A percentile compares a stretch with the other conserved stretches of the same genome.
Evolutionary conservation across 2,888 invertebrate genomes (phyloP).

Genomic region (Caenorhabditis sinica): DNA sequence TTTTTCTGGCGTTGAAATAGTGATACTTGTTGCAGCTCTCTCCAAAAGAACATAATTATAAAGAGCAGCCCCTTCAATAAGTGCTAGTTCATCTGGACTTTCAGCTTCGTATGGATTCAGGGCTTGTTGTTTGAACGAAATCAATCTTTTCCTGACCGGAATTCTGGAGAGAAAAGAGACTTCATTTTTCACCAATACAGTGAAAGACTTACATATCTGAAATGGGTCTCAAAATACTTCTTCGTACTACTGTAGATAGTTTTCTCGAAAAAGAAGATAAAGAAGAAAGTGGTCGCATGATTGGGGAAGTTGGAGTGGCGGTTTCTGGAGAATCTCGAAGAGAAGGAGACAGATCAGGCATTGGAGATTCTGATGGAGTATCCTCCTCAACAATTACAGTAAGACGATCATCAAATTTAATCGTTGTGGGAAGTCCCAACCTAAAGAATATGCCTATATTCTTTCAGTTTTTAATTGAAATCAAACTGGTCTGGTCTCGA

Average conservation of each 20-base stretch:
- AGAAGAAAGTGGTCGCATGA: slow-evolving; percentile 50
- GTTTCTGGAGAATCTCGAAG: slow-evolving; percentile 40
- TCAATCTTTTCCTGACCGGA: slow-evolving; percentile 49
- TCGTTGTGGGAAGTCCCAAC: slow-evolving; percentile 38
- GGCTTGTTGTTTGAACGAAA: slow-evolving; percentile 54
- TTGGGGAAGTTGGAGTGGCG: slow-evolving; percentile 46
- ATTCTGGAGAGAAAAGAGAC: no score
- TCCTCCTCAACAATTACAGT: slow-evolving; percentile 62
- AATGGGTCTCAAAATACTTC: slow-evolving; percentile 65
- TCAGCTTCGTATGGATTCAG: slow-evolving; percentile 91
- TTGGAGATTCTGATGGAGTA: slow-evolving; percentile 46
- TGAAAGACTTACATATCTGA: slow-evolving; percentile 54
- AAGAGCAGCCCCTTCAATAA: slow-evolving; percentile 88
- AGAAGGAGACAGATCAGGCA: slow-evolving; percentile 11
- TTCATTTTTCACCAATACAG: neutral
- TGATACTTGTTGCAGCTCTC: slow-evolving; percentile 85
- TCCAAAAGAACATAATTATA: slow-evolving; percentile 76
- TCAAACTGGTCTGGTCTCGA: slow-evolving; percentile 48
- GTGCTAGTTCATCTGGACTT: slow-evolving; percentile 96
- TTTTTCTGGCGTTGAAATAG: slow-evolving; percentile 83
- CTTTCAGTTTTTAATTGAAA: neutral
- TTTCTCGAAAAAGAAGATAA: slow-evolving; percentile 62
- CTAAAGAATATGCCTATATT: slow-evolving; percentile 15
- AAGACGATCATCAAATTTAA: slow-evolving; percentile 59
- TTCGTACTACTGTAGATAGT: slow-evolving; percentile 50